Conservation (phyloP, 2,888 invertebrate genomes). For the Hypercompe scribonia region DNA sequence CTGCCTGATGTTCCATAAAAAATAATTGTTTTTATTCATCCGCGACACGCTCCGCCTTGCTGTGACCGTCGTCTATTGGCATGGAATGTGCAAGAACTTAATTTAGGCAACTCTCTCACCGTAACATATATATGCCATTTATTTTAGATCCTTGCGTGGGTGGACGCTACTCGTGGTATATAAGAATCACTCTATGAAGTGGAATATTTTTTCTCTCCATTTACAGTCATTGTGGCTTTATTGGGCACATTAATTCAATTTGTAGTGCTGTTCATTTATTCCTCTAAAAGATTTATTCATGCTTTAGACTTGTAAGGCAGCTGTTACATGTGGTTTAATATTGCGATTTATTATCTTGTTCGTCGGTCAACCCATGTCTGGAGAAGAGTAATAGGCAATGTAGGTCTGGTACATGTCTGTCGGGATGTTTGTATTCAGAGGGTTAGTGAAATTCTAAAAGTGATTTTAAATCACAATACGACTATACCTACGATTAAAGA, state of each 20-base stretch:
- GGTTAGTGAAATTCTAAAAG: too few species aligned
- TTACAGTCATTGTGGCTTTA: conserved; percentile 10
- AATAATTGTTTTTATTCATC: neutral
- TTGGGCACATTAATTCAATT: conserved; percentile 10
- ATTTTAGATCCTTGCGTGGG: conserved; percentile 23
- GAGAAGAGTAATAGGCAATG: neutral
- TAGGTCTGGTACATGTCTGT: neutral
- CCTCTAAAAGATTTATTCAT: neutral
- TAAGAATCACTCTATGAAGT: conserved; percentile 13
- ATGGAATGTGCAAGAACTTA: conserved; percentile 40
- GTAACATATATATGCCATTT: conserved; percentile 42
- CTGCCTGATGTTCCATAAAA: neutral
- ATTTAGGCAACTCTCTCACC: conserved; percentile 42
- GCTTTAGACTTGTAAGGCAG: neutral
- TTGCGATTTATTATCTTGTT: neutral
- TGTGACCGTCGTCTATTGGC: neutral
- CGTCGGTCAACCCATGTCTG: neutral
- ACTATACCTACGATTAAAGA: too few species aligned
- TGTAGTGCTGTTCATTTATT: conserved; percentile 5
- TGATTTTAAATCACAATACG: too few species aligned
- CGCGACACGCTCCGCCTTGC: neutral
- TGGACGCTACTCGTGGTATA: conserved; percentile 8
- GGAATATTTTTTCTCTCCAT: conserved; percentile 18
- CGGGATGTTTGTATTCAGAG: too few species aligned
- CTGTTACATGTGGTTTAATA: neutral